phyloP scores from a whole-genome alignment of 2,113 vertebrate genomes.

The Panthera leo region DNA sequence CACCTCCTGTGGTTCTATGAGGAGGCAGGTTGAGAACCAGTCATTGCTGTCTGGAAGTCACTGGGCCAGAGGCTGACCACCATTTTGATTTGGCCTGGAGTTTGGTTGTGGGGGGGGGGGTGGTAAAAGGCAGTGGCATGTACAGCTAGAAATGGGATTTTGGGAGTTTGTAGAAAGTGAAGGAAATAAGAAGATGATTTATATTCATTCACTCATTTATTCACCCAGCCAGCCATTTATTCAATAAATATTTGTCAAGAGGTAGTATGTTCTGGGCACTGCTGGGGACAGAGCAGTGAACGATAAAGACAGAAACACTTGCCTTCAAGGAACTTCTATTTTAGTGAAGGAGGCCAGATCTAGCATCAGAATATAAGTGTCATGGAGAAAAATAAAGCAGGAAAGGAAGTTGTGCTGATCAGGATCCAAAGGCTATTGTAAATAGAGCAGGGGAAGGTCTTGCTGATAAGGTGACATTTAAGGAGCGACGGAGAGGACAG shows the following conservation, averaged over 20 bases:
- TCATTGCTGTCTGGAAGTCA: neutral
- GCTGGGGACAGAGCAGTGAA: neutral
- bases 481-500: neutral
- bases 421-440: neutral
- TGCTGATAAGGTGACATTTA: neutral
- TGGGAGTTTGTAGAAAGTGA: neutral
- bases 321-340: neutral
- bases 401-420: neutral
- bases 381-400: neutral
- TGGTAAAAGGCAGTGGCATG: too few species aligned
- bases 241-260: neutral
- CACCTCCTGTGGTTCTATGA: accelerated
- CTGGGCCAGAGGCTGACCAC: neutral
- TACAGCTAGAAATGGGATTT: neutral
- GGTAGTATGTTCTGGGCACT: neutral
- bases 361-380: neutral
- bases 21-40: neutral
- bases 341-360: neutral
- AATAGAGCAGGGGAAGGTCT: neutral
- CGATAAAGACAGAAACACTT: neutral
- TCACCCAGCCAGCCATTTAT: neutral
- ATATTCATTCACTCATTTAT: neutral
- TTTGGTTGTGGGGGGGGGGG: neutral
- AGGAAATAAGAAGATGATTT: neutral
- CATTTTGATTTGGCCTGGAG: neutral